Evolutionary conservation across 2,797 vertebrate genomes (phyloP).

Genomic region (Phylloscopus collybita): DNA sequence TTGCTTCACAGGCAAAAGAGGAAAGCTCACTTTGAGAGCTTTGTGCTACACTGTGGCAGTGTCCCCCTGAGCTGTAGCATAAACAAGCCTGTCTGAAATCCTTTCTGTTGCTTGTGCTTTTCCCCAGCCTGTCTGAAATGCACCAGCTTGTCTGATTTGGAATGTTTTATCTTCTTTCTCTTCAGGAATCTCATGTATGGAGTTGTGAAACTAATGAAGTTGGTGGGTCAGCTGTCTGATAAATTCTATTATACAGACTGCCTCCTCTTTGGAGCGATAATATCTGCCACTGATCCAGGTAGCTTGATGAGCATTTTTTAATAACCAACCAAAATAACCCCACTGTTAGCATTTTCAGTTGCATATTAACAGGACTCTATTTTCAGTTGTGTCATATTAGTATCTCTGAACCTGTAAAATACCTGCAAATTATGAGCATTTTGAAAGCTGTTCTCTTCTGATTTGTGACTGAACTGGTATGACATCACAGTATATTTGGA

Average conservation of each 20-base stretch:
- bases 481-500: neutral
- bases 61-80: neutral
- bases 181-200: slow-evolving; percentile 96
- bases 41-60: neutral
- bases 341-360: neutral
- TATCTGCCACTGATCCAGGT: slow-evolving; percentile 98
- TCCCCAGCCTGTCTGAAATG: neutral
- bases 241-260: slow-evolving; percentile 99
- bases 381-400: neutral
- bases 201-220: slow-evolving; percentile 95
- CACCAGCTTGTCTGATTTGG: neutral
- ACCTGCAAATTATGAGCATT: neutral
- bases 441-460: neutral
- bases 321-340: neutral
- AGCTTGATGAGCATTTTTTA: slow-evolving; percentile 16
- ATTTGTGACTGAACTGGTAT: neutral
- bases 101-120: neutral
- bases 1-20: neutral
- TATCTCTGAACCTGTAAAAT: neutral
- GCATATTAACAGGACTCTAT: neutral
- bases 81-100: neutral
- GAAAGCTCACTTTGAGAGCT: neutral
- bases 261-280: slow-evolving; percentile 95
- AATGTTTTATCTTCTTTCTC: slow-evolving; percentile 15
- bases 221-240: slow-evolving; percentile 89